A percentile compares a stretch with the other conserved stretches of the same genome.
These are phyloP conservation scores for Drosophila trapezifrons DNA, from an alignment of 1,140 invertebrate species.

Conservation along the genomic window DNA sequence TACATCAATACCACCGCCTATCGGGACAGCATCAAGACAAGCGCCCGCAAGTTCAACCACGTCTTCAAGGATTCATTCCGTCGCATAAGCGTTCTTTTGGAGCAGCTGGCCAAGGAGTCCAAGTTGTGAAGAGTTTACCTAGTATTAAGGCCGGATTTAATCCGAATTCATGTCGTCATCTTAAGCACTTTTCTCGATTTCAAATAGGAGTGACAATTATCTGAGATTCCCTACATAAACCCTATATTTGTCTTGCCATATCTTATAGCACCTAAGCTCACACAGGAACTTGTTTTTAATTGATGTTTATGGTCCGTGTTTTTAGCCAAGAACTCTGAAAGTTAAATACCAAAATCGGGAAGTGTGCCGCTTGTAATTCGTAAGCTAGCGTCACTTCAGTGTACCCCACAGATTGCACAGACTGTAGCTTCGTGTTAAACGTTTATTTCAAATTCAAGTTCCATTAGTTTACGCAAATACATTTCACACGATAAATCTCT, in stretches of 20 bases:
- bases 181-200: not conserved
- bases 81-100: conserved; percentile 64
- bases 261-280: too few species aligned
- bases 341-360: not conserved
- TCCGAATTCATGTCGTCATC: not conserved
- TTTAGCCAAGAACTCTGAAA: too few species aligned
- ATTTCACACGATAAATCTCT: conserved; percentile 57
- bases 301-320: too few species aligned
- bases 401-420: not conserved
- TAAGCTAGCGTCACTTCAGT: conserved; percentile 1
- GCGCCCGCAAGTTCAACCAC: conserved; percentile 75
- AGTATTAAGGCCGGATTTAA: conserved; percentile 14
- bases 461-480: conserved; percentile 68
- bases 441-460: conserved; percentile 77
- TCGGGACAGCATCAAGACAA: conserved; percentile 73
- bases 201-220: not conserved
- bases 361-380: not conserved
- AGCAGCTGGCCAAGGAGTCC: conserved; percentile 45
- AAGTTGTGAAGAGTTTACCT: conserved; percentile 41
- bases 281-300: too few species aligned
- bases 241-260: too few species aligned
- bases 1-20: conserved; percentile 74
- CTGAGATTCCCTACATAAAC: not conserved
- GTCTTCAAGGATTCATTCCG: conserved; percentile 71
- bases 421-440: conserved; percentile 53